Evolutionary conservation across 2,113 vertebrate genomes (phyloP), one percentile per base, ranked within the genome.

Genomic region (Pontoporia blainvillei): DNA sequence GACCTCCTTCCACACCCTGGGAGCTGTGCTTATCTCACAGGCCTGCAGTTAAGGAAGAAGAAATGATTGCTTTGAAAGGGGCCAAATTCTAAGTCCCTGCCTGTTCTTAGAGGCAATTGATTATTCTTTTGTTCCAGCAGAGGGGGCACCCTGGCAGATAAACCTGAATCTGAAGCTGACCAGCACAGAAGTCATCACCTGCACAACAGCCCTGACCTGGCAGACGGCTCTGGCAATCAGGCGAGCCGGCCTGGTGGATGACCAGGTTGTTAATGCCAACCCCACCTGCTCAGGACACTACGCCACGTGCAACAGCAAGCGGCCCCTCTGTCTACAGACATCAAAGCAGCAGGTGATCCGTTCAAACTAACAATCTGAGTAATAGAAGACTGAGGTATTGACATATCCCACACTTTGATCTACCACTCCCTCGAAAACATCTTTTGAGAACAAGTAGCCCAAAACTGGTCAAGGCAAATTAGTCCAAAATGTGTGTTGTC

Each of bases 71-170:
- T 71, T 96, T 95, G 91, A 93, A 96, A 97, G 89, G 86, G 59
- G 90, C 87, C 29, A 97, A 97, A 97, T 95, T 93, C 97, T 69
- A 27, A 94, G 54, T 75, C 92, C 91, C 91, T 97, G 96, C 61
- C 89, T 93, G 90, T 96, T 96, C 97, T 91, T 97, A 96, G 94
- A 98, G 95, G 92, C 97, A 98, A 98, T 81, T 83, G 95, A 98
- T 97, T 98, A 96, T 96, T 96, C 90, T 95, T 98, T 96, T 97
- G 94, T 98, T 98, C 97, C 98, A 98, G 97, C 97, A 31, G 96
- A 98, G 97, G 97, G 97, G 98, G 96, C 97, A 98, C 97, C 95
- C 94, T 97, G 91, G 97, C 98, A 95, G 73, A 93, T 93, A 97
- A 97, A 97, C 97, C 97, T 97, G 97, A 96, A 98, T 94, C 95